These are phyloP conservation scores for Cerastis leucographa DNA, from an alignment of 2,888 invertebrate genomes.

Conservation along the genomic window DNA sequence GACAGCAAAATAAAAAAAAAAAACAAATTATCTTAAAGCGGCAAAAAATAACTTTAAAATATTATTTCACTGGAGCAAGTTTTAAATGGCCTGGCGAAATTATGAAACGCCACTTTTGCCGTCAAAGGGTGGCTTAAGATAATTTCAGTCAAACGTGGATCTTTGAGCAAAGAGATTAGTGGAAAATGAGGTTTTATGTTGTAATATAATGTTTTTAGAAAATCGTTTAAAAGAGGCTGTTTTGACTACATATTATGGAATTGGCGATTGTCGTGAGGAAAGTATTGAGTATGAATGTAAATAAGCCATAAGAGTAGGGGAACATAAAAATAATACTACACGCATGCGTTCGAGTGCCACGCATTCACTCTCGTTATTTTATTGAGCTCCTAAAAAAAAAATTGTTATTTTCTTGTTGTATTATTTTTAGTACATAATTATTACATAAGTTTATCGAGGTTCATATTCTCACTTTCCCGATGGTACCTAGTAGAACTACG, in stretches of 20 bases:
- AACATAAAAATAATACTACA: too few species aligned
- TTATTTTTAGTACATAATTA: too few species aligned
- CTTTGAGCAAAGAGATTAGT: conserved; percentile 54
- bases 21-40: conserved; percentile 49
- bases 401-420: too few species aligned
- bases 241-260: not conserved
- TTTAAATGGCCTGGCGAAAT: conserved; percentile 74
- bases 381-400: too few species aligned
- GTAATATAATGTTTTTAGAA: not conserved
- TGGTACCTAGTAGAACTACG: too few species aligned
- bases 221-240: not conserved
- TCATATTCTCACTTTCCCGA: too few species aligned
- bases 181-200: conserved; percentile 32
- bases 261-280: too few species aligned
- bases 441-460: too few species aligned
- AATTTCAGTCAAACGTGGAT: conserved; percentile 52
- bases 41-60: conserved; percentile 66
- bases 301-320: too few species aligned
- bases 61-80: conserved; percentile 71
- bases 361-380: too few species aligned
- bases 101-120: conserved; percentile 60
- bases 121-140: conserved; percentile 60
- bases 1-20: conserved; percentile 52
- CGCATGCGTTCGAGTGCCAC: too few species aligned
- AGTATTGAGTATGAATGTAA: too few species aligned